phyloP scores from a whole-genome alignment of 2,113 vertebrate species.

The Apodemus speciosus region DNA sequence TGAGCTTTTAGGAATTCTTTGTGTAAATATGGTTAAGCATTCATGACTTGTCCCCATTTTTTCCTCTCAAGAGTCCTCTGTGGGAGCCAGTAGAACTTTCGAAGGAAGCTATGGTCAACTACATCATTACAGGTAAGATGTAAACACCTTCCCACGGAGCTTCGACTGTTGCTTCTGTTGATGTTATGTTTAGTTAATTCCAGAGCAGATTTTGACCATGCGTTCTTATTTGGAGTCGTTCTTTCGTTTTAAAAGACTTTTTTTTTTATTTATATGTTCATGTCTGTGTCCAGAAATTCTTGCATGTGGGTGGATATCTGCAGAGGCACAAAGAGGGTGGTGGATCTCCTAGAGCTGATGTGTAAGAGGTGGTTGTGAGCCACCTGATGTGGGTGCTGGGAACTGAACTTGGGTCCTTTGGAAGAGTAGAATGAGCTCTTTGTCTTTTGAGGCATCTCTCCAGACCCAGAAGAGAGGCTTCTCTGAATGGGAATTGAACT shows the following conservation, averaged over 20 bases:
- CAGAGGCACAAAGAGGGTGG: neutral
- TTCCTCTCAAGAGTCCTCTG: slow-evolving; percentile 84
- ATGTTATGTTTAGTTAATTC: neutral
- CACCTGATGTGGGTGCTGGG: neutral
- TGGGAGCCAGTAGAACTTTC: slow-evolving; percentile 90
- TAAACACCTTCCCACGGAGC: neutral
- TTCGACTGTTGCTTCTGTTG: neutral
- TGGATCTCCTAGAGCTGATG: too few relatives aligned
- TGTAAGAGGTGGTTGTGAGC: neutral
- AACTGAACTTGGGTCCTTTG: neutral
- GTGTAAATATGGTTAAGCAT: neutral
- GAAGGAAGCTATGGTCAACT: slow-evolving; percentile 84
- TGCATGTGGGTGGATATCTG: neutral
- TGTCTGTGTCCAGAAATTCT: neutral
- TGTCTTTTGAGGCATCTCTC: neutral
- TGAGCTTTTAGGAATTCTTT: neutral
- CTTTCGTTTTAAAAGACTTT: neutral
- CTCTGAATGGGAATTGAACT: neutral
- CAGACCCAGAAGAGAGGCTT: neutral
- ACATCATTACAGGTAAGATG: slow-evolving; percentile 84
- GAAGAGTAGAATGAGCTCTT: neutral
- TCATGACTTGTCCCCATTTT: slow-evolving; percentile 30
- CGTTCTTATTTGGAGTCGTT: neutral
- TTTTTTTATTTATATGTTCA: neutral
- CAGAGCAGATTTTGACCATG: neutral